Evolutionary conservation across 2,888 invertebrate species (phyloP), one percentile per base, ranked within the genome.

Genomic region (Gymnosoma rotundatum): DNA sequence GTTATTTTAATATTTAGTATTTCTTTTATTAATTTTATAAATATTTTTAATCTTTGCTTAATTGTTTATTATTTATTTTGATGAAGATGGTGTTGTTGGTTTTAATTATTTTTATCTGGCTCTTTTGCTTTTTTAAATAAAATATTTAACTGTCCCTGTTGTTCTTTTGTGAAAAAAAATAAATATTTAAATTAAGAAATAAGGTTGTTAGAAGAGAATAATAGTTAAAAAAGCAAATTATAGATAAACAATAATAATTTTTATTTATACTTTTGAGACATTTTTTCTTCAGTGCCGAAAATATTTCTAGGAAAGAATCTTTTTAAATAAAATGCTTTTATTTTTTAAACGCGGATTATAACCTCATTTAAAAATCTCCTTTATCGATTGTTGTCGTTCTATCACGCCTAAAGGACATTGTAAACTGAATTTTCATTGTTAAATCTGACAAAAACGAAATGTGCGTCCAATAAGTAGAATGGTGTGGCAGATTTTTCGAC

Each of bases 21-120:
- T 64, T 50, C n/a, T 36, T 60, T 61, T 58, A 21, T 67, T 63
- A 61, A 8, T 54, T 63, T 8, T 25, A 21, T 67, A n/a, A n/a
- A 25, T 25, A 25, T 25, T 42, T 70, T 54, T 32, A 5, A 32
- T 5, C 7, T 32, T 32, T 32, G 5, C 32, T 32, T 6, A 32
- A 32, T 32, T 32, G 32, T 45, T 45, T 63, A 25, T 45, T 50
- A 52, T 25, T n/a, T 45, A 74, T 18, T 61, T 66, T 81, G 72
- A 72, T 80, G 61, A 38, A 54, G 21, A 45, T 83, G 83, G 83
- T 83, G 83, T 80, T 80, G 80, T 69, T 73, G 78, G 8, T 81
- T 84, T 16, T 60, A 60, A 14, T 58, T 48, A 58, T 60, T 64
- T 64, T 32, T 70, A 32, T 78, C 54, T 78, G 74, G 74, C 78